Evolutionary conservation across 2,888 invertebrate species (phyloP).

Genomic region (Erannis defoliaria): DNA sequence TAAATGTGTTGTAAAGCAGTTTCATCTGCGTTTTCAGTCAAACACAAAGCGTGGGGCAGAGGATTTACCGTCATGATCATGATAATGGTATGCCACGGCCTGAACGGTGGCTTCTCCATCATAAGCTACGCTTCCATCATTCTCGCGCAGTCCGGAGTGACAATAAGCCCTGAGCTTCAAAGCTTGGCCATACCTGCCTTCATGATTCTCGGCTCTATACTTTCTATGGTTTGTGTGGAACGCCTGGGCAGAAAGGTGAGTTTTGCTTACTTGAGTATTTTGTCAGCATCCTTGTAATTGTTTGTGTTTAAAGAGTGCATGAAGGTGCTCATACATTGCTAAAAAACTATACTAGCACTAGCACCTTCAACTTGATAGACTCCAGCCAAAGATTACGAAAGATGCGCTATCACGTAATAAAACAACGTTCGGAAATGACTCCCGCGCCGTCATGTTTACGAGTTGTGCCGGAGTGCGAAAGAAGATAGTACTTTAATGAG

Average conservation of each 20-base stretch:
- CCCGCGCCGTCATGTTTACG: no score
- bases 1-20: no score
- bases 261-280: not conserved
- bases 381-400: no score
- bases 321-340: no score
- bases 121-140: slow-evolving; percentile 57
- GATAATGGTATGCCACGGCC: slow-evolving; percentile 47
- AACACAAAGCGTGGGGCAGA: slow-evolving; percentile 58
- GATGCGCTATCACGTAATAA: no score
- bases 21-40: slow-evolving; percentile 55
- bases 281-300: not conserved
- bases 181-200: slow-evolving; percentile 57
- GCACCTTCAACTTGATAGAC: no score
- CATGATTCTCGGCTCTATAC: slow-evolving; percentile 54
- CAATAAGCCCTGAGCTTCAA: slow-evolving; percentile 55
- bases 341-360: no score
- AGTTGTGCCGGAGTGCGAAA: no score
- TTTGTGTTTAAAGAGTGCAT: no score
- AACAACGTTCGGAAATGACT: no score
- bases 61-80: slow-evolving; percentile 51
- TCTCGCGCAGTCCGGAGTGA: slow-evolving; percentile 51
- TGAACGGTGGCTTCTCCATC: slow-evolving; percentile 56
- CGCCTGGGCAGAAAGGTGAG: slow-evolving; percentile 54
- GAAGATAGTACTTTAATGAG: no score
- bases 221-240: slow-evolving; percentile 53